Conservation (phyloP, 2,888 invertebrate genomes). For the Trisateles emortualis region DNA sequence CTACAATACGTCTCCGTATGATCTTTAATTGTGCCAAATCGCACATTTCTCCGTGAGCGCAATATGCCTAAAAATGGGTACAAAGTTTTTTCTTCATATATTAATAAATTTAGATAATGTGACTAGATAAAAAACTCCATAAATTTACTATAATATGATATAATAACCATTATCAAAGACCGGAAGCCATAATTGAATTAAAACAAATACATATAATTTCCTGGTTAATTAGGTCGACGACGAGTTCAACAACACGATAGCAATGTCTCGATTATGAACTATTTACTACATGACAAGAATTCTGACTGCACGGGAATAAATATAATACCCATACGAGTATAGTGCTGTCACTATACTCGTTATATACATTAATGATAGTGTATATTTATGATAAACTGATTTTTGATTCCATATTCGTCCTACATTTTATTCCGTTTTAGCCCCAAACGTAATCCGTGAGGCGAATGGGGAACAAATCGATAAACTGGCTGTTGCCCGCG, state of each 20-base stretch:
- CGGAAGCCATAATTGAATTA: slow-evolving; percentile 40
- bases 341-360: slow-evolving; percentile 27
- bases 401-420: too few relatives aligned
- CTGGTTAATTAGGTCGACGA: slow-evolving; percentile 53
- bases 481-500: too few relatives aligned
- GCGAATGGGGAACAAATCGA: too few relatives aligned
- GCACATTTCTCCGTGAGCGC: too few relatives aligned
- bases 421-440: too few relatives aligned
- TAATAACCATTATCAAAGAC: slow-evolving; percentile 23
- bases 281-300: not conserved
- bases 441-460: too few relatives aligned
- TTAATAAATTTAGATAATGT: too few relatives aligned
- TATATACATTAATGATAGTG: not conserved
- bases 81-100: too few relatives aligned
- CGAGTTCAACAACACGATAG: slow-evolving; percentile 52
- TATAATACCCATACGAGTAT: slow-evolving; percentile 4
- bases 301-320: not conserved
- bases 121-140: not conserved
- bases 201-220: slow-evolving; percentile 50
- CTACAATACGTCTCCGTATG: too few relatives aligned
- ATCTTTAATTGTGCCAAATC: too few relatives aligned
- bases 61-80: too few relatives aligned
- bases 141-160: slow-evolving; percentile 9
- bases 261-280: slow-evolving; percentile 25
- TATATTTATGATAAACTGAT: not conserved